phyloP scores from a whole-genome alignment of 2,113 vertebrate species.

The Pica pica region DNA sequence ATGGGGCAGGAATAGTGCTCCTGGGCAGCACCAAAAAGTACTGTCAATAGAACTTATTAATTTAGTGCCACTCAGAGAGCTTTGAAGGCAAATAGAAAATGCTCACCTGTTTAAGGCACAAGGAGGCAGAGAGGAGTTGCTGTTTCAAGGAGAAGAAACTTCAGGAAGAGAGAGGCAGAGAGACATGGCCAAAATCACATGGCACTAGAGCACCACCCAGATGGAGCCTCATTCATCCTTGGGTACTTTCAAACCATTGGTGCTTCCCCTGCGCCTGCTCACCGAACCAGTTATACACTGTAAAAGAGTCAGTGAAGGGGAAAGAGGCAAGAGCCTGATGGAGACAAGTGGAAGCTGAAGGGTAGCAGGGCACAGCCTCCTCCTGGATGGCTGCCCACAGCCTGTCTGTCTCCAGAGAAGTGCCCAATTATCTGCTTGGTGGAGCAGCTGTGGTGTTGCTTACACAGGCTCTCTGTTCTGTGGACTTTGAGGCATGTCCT shows the following conservation, averaged over 20 bases:
- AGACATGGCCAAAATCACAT: not conserved
- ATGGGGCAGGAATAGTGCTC: not conserved
- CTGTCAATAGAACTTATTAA: not conserved
- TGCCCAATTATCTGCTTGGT: not conserved
- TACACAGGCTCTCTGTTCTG: not conserved
- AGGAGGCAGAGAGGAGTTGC: not conserved
- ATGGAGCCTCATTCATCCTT: not conserved
- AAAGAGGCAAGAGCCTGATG: not conserved
- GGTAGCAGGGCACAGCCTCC: not conserved
- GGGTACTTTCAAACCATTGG: not conserved
- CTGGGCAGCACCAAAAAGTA: not conserved
- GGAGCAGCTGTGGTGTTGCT: not conserved
- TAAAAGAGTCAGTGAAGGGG: not conserved
- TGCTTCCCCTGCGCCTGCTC: accelerated
- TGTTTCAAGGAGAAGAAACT: not conserved
- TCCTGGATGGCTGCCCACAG: not conserved
- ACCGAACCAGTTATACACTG: not conserved
- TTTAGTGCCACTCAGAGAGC: not conserved
- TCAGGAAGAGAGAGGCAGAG: not conserved
- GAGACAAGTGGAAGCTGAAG: not conserved
- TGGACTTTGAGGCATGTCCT: not conserved
- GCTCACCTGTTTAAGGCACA: not conserved
- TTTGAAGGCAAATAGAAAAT: not conserved
- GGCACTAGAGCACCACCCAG: not conserved
- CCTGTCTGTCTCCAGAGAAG: not conserved